Evolutionary conservation across 1,140 invertebrate species (phyloP).

Genomic region (Drosophila carrolli): DNA sequence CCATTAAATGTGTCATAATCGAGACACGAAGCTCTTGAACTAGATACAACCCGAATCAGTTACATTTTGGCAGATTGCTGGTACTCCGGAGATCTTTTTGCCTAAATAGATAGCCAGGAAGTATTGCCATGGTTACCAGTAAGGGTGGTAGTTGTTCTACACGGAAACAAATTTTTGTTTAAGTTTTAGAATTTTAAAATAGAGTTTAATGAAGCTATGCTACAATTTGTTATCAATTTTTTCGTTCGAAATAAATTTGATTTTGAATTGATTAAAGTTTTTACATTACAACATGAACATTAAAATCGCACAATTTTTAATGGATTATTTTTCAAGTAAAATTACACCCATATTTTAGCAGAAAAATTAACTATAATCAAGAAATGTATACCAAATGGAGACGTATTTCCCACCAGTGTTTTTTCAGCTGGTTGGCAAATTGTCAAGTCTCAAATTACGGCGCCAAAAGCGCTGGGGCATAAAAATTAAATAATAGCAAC

Average conservation of each 20-base stretch:
- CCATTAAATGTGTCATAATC: constrained; percentile 35
- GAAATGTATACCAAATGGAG: too few relatives aligned
- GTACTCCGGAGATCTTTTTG: constrained; percentile 10
- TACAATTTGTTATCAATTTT: too few relatives aligned
- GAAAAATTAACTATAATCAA: too few relatives aligned
- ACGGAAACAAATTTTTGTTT: background rate
- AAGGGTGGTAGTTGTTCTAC: background rate
- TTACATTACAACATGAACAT: too few relatives aligned
- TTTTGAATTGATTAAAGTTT: too few relatives aligned
- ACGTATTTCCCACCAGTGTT: constrained; percentile 11
- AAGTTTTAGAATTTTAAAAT: too few relatives aligned
- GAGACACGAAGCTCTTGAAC: constrained; percentile 21
- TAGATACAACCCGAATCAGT: constrained; percentile 13
- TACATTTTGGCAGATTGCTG: background rate
- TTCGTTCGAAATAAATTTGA: too few relatives aligned
- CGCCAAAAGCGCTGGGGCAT: constrained; percentile 65
- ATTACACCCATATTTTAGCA: too few relatives aligned
- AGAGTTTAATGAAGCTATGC: too few relatives aligned
- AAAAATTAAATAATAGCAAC: constrained; percentile 76
- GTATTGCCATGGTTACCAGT: constrained; percentile 5
- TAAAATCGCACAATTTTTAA: too few relatives aligned
- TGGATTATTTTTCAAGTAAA: too few relatives aligned
- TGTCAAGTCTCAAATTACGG: constrained; percentile 66
- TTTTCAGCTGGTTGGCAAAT: constrained; percentile 47
- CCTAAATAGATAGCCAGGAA: constrained; percentile 12